Conservation (phyloP, 1,140 invertebrate species). For the Ctenoplectra terminalis region DNA sequence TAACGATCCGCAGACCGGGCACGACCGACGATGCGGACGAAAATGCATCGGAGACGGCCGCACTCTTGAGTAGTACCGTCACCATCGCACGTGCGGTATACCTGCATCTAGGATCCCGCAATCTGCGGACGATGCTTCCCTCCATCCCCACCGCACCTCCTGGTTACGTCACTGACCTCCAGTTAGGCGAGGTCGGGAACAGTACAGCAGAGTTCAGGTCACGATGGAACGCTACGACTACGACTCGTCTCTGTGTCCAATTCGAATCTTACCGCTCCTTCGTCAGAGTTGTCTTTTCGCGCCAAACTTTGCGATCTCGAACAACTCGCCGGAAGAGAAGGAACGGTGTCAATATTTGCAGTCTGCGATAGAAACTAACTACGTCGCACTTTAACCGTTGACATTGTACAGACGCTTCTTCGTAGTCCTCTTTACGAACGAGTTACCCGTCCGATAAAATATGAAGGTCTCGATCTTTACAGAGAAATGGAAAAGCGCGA, state of each 20-base stretch:
- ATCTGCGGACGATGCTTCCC: constrained; percentile 57
- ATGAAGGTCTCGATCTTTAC: neutral
- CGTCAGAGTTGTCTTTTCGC: neutral
- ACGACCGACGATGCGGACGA: constrained; percentile 28
- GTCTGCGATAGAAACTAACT: neutral
- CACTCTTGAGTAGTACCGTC: constrained; percentile 38
- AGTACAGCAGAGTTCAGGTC: constrained; percentile 49
- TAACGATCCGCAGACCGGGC: constrained; percentile 20
- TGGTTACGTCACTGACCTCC: constrained; percentile 68
- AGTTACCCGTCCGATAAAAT: too few species aligned
- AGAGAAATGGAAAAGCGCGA: neutral
- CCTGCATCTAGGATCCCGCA: constrained; percentile 62
- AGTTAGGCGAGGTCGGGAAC: constrained; percentile 70
- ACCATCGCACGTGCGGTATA: constrained; percentile 49
- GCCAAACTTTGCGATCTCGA: neutral
- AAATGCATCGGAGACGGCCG: constrained; percentile 31
- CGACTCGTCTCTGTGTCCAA: constrained; percentile 39
- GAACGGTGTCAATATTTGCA: neutral
- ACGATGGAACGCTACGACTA: constrained; percentile 14
- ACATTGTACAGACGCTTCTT: neutral
- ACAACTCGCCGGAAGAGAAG: neutral
- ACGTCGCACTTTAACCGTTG: neutral
- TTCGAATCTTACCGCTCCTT: neutral
- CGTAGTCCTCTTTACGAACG: too few species aligned
- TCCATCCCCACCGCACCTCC: constrained; percentile 22